Evolutionary conservation across 2,888 invertebrate species (phyloP), one percentile per base, ranked within the genome.

Genomic region (Drosophila colorata): DNA sequence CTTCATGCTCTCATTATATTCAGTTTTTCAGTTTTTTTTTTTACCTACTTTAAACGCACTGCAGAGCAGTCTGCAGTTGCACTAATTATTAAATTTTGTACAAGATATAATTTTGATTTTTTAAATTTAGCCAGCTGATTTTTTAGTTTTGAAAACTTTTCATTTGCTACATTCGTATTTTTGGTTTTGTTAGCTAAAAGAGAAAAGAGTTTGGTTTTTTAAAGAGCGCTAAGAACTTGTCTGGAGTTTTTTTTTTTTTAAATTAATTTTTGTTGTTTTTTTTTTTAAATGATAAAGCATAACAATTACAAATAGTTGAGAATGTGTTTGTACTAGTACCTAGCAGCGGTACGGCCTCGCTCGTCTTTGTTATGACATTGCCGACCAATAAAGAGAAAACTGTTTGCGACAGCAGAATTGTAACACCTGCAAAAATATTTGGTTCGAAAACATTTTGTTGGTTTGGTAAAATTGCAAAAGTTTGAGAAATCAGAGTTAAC

Each of bases 311-410:
- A 76, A 52, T 47, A 56, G 9, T 58, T 60, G 49, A 59, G 31
- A 49, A 40, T 51, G 47, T 55, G 72, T 75, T 72, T 69, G 51
- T 76, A 65, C 66, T 76, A 88, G 80, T 92, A 98, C 99, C 99
- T 97, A 99, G 97, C 93, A 99, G 95, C 93, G 99, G 99, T 94
- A 99, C 97, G 93, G 99, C 98, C 94, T 99, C 99, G 93, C 99
- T 99, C 93, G 99, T 98, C 95, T 97, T 97, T 93, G 99, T 99
- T 95, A 99, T 97, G 93, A 98, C 97, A 95, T 99, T 98, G 93
- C 98, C 98, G 94, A 99, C 98, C 96, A 99, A 96, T 94, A 98
- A 96, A 93, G 98, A 97, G 95, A 99, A 99, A 94, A 99, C 98
- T 94, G 98, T 98, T 95, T 99, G 97, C 92, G 99, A 99, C 94